These are phyloP conservation scores for Lithophane ornitopus DNA, from an alignment of 2,888 invertebrate species.

Conservation along the genomic window DNA sequence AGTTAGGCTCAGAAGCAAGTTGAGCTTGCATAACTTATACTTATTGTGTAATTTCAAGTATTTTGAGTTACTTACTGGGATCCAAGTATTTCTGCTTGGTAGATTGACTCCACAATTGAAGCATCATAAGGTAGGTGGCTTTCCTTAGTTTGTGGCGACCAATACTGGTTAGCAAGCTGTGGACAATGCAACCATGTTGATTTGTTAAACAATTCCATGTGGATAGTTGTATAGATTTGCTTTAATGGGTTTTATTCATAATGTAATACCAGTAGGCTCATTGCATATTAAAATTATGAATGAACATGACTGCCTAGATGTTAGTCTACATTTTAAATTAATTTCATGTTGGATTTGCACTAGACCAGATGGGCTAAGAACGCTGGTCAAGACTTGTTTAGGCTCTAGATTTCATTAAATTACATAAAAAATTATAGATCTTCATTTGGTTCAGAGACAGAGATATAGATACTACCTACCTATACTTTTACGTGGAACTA, in stretches of 20 bases:
- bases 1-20: conserved; percentile 80
- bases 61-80: conserved; percentile 92
- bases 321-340: conserved; percentile 22
- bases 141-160: conserved; percentile 96
- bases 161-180: conserved; percentile 97
- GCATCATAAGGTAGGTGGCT: conserved; percentile 94
- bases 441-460: not conserved
- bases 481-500: not conserved
- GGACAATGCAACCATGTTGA: conserved; percentile 83
- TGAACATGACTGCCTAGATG: conserved; percentile 66
- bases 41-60: conserved; percentile 45
- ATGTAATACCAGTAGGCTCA: conserved; percentile 84
- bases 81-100: conserved; percentile 95
- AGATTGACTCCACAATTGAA: conserved; percentile 96
- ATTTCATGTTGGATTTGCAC: conserved; percentile 4
- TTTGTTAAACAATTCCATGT: conserved; percentile 83
- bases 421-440: not conserved
- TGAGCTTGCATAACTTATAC: conserved; percentile 54
- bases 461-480: not conserved
- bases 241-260: conserved; percentile 50
- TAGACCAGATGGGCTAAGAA: not conserved
- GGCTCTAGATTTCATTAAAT: conserved; percentile 2
- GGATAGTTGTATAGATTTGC: conserved; percentile 86
- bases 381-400: not conserved
- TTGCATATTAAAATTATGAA: conserved; percentile 54